Conservation (phyloP, 2,888 invertebrate genomes). For the Plebejus anna region DNA sequence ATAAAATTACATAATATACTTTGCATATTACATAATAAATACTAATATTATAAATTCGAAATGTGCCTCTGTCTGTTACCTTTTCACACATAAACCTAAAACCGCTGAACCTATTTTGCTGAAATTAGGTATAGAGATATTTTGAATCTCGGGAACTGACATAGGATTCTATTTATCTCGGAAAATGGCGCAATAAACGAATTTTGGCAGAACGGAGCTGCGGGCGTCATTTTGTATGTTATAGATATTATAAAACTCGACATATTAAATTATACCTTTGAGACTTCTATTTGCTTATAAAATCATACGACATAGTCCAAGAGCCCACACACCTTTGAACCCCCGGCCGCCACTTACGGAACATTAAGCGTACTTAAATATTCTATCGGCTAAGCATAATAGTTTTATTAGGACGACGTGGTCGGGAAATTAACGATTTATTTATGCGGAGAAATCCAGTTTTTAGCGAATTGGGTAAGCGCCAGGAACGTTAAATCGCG, state of each 20-base stretch:
- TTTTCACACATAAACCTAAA: not conserved
- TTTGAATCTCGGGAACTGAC: too few species aligned
- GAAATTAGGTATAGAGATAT: too few species aligned
- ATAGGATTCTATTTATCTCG: too few species aligned
- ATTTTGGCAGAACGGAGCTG: too few species aligned
- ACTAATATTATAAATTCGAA: too few species aligned
- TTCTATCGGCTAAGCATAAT: constrained; percentile 22
- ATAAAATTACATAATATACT: too few species aligned
- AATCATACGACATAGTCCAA: not conserved
- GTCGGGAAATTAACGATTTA: constrained; percentile 24
- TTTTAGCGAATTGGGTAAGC: constrained; percentile 39
- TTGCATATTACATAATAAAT: too few species aligned
- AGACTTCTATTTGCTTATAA: not conserved
- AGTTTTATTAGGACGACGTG: constrained; percentile 26
- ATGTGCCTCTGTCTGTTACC: not conserved
- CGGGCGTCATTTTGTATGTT: too few species aligned
- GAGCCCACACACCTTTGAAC: not conserved
- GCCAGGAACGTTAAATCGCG: constrained; percentile 39
- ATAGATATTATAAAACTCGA: too few species aligned
- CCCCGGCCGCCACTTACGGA: not conserved
- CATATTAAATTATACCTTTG: too few species aligned
- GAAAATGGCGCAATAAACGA: too few species aligned
- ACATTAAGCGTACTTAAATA: constrained; percentile 9
- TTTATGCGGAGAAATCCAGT: constrained; percentile 37
- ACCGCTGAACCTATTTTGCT: not conserved